A percentile compares a stretch with the other conserved stretches of the same genome.
Conservation (phyloP, 2,888 invertebrate genomes). For the Scelioninae gen. 1 region DNA sequence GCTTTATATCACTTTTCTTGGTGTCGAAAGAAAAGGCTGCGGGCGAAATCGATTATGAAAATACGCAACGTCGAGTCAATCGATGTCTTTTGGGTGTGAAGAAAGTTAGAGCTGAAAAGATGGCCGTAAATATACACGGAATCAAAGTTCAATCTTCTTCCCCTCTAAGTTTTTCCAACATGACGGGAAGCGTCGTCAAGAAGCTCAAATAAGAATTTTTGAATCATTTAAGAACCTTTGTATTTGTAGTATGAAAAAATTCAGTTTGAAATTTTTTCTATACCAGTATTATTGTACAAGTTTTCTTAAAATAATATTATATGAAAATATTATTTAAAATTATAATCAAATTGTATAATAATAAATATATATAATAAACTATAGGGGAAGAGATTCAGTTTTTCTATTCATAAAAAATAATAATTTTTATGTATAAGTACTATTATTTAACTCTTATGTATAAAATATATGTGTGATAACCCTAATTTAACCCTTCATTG, state of each 20-base stretch:
- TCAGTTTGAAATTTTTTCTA: too few species aligned
- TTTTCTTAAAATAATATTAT: too few species aligned
- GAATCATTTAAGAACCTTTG: constrained; percentile 31
- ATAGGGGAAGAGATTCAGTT: too few species aligned
- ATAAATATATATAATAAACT: too few species aligned
- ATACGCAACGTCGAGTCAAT: constrained; percentile 73
- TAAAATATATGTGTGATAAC: too few species aligned
- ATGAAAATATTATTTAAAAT: too few species aligned
- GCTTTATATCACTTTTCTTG: constrained; percentile 40
- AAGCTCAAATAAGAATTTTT: constrained; percentile 52
- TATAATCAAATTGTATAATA: too few species aligned
- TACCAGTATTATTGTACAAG: too few species aligned
- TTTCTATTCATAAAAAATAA: too few species aligned
- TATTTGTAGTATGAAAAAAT: constrained; percentile 21
- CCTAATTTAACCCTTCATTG: too few species aligned
- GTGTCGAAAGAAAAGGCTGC: constrained; percentile 62
- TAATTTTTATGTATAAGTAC: too few species aligned
- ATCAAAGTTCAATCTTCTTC: constrained; percentile 64
- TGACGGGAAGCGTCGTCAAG: constrained; percentile 34
- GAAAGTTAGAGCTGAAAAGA: constrained; percentile 65
- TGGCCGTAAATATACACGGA: constrained; percentile 65
- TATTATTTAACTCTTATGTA: too few species aligned
- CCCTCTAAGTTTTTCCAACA: constrained; percentile 46
- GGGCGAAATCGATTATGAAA: constrained; percentile 78
- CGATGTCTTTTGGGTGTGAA: constrained; percentile 62